These are phyloP conservation scores for Crotalus helleri DNA, from an alignment of 2,113 vertebrate species.

Conservation along the genomic window DNA sequence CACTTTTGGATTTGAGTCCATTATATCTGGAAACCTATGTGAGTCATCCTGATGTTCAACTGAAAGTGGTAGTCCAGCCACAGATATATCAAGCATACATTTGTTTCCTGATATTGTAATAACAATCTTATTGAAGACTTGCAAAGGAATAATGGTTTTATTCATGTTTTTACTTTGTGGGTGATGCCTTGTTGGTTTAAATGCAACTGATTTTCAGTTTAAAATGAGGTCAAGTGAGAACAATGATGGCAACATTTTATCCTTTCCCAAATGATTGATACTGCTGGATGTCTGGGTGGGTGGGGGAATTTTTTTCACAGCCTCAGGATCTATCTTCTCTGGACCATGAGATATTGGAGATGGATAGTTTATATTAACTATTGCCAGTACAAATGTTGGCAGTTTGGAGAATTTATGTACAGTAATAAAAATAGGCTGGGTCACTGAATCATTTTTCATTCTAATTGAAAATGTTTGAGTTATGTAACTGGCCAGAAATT, in stretches of 20 bases:
- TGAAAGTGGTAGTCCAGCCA: neutral
- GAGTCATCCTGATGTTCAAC: neutral
- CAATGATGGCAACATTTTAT: neutral
- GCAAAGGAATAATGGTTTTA: neutral
- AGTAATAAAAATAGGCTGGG: neutral
- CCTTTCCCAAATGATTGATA: neutral
- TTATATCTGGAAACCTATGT: neutral
- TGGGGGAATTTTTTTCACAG: neutral
- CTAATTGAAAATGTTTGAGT: neutral
- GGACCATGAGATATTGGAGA: neutral
- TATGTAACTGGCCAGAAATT: neutral
- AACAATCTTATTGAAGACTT: neutral
- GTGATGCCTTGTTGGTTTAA: neutral
- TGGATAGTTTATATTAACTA: neutral
- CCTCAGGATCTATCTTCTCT: neutral
- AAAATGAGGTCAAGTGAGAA: neutral
- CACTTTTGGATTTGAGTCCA: neutral
- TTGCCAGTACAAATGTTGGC: neutral
- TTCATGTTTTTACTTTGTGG: neutral
- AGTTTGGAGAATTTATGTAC: neutral
- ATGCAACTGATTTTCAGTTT: neutral
- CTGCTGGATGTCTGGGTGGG: neutral
- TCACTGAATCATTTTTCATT: conserved; percentile 6
- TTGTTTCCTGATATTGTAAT: neutral
- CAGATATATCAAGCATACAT: neutral